Conservation (phyloP, 2,888 invertebrate genomes). For the Limulus polyphemus region DNA sequence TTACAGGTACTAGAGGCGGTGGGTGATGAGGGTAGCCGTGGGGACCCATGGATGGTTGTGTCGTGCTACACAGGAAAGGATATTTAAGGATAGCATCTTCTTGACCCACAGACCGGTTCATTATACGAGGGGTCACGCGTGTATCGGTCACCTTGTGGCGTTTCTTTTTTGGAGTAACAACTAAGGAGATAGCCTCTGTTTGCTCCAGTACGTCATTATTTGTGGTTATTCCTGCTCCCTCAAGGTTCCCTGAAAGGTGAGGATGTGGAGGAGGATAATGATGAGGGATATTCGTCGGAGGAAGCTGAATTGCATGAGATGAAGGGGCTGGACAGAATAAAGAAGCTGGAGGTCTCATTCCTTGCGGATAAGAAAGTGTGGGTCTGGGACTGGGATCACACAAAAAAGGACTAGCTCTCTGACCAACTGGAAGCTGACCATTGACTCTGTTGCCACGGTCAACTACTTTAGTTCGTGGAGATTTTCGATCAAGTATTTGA, state of each 20-base stretch:
- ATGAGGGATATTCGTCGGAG: slow-evolving; percentile 43
- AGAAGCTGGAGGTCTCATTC: not conserved
- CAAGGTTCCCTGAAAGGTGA: slow-evolving; percentile 12
- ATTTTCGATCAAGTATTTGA: slow-evolving; percentile 53
- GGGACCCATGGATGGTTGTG: too few relatives aligned
- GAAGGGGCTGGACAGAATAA: too few relatives aligned
- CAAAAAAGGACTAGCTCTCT: slow-evolving; percentile 23
- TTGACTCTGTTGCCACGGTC: slow-evolving; percentile 44
- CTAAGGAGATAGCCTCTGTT: slow-evolving; percentile 85
- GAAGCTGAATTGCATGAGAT: not conserved
- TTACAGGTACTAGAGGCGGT: slow-evolving; percentile 72
- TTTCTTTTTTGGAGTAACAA: slow-evolving; percentile 91
- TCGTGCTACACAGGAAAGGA: not conserved
- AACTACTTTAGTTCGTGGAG: slow-evolving; percentile 61
- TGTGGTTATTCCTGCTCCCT: too few relatives aligned
- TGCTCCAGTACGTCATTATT: slow-evolving; percentile 51
- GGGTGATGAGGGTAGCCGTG: slow-evolving; percentile 33
- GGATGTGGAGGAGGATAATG: slow-evolving; percentile 36
- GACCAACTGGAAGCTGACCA: slow-evolving; percentile 19
- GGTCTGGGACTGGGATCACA: slow-evolving; percentile 21
- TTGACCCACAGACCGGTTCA: not conserved
- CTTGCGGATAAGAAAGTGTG: slow-evolving; percentile 15
- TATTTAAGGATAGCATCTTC: not conserved
- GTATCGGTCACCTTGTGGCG: slow-evolving; percentile 92
- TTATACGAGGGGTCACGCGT: slow-evolving; percentile 63